Evolutionary conservation across 1,140 invertebrate species (phyloP), one percentile per base, ranked within the genome.

Genomic region (Musca vetustissima): DNA sequence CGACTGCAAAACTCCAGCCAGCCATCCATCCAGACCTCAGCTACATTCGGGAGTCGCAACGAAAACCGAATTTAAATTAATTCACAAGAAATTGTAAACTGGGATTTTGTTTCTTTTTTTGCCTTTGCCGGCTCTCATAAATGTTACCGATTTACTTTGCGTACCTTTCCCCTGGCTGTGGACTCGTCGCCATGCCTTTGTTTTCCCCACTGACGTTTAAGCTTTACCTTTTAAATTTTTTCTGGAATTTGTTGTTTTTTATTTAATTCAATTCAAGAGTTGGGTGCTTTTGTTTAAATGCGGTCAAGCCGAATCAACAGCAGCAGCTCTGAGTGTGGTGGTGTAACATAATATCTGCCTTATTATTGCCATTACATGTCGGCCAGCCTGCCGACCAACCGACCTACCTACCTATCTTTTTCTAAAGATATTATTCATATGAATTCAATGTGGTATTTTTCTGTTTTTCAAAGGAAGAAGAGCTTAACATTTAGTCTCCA

Each of bases 71-170:
- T 55, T 55, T 55, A 32, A 59, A 59, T 59, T 59, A 59, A 59
- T 59, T 59, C 55, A 59, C 25, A 32, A 28, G 55, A 59, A 59
- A 17, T 59, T 59, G 55, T 59, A 59, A 59, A 59, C 28, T 28
- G 28, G 28, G 28, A 28, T 28, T 28, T 28, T 28, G 28, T 28
- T 28, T 28, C 8, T 28, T 3, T 28, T 3, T 28, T 8, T 28
- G 28, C 8, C 28, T 28, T 3, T 28, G 28, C 28, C 8, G 28
- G 28, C 28, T 28, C 28, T 28, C 28, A 28, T 28, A 28, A 28
- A 28, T 28, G 28, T 28, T 4, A 28, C 3, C 28, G 28, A 28
- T 28, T 28, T 28, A 8, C n/a, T n/a, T n/a, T n/a, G n/a, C n/a
- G n/a, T n/a, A n/a, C 28, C 28, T 28, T 28, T 28, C 28, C 28